These are phyloP conservation scores for Craterocephalus amniculus DNA, from an alignment of 2,797 vertebrate genomes.

Conservation along the genomic window DNA sequence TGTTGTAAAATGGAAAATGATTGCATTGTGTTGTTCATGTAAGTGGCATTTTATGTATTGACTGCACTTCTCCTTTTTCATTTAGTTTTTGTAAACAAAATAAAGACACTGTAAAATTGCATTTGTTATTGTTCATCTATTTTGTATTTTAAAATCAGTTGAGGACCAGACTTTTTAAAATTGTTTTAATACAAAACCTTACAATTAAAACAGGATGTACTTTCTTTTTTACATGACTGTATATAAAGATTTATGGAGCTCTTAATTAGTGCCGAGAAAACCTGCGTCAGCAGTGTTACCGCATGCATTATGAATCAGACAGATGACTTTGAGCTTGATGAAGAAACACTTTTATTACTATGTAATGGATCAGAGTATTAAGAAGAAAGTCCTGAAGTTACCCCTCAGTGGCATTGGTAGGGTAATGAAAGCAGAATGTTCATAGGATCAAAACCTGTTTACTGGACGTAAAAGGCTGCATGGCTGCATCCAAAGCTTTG, in stretches of 20 bases:
- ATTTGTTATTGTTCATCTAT: background rate
- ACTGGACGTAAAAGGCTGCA: slow-evolving; percentile 87
- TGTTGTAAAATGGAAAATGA: background rate
- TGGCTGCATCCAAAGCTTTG: slow-evolving; percentile 83
- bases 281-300: background rate
- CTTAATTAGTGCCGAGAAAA: slow-evolving; percentile 35
- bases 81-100: background rate
- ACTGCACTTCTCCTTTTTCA: background rate
- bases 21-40: background rate
- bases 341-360: slow-evolving; percentile 47
- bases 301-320: slow-evolving; percentile 11
- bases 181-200: background rate
- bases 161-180: background rate
- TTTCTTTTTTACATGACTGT: background rate
- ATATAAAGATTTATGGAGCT: slow-evolving; percentile 14
- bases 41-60: background rate
- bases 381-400: background rate
- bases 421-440: slow-evolving; percentile 32
- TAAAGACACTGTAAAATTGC: background rate
- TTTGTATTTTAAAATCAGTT: background rate
- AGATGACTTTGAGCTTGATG: slow-evolving; percentile 49
- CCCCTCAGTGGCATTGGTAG: background rate
- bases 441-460: slow-evolving; percentile 93
- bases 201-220: background rate
- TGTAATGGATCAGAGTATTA: slow-evolving; percentile 6